Percentiles rank a stretch among this genome's conserved stretches.
Conservation (phyloP, 2,113 vertebrate genomes). For the Campylomormyrus numenius region DNA sequence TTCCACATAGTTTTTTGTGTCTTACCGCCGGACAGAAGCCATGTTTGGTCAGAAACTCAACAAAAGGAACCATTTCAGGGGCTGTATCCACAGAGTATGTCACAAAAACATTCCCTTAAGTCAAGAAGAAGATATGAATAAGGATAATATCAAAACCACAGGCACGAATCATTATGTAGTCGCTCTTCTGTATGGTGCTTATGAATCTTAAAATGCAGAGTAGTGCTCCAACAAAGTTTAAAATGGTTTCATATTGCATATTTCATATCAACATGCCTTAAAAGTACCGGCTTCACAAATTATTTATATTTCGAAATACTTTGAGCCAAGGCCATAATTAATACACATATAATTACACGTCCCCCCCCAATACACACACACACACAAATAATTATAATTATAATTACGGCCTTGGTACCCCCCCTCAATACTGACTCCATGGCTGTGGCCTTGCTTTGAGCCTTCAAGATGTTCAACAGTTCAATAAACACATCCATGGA, state of each 20-base stretch:
- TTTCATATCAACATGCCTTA: neutral
- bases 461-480: neutral
- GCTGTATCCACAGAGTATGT: conserved; percentile 48
- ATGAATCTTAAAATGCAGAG: neutral
- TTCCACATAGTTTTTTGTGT: neutral
- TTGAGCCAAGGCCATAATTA: neutral
- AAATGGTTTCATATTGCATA: neutral
- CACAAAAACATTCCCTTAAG: conserved; percentile 51
- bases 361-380: too few species aligned
- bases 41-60: conserved; percentile 47
- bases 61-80: conserved; percentile 45
- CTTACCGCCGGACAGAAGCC: conserved; percentile 49
- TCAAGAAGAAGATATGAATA: neutral
- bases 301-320: neutral
- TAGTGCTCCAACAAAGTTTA: neutral
- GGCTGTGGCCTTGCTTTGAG: neutral
- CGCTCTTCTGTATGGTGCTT: neutral
- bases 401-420: neutral
- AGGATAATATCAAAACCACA: neutral
- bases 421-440: neutral
- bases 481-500: neutral
- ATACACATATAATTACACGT: too few species aligned
- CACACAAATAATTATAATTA: neutral
- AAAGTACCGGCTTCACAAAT: neutral
- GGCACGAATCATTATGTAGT: neutral